These are phyloP conservation scores for Sinocyclocheilus anophthalmus DNA, from an alignment of 2,113 vertebrate genomes.

Conservation along the genomic window DNA sequence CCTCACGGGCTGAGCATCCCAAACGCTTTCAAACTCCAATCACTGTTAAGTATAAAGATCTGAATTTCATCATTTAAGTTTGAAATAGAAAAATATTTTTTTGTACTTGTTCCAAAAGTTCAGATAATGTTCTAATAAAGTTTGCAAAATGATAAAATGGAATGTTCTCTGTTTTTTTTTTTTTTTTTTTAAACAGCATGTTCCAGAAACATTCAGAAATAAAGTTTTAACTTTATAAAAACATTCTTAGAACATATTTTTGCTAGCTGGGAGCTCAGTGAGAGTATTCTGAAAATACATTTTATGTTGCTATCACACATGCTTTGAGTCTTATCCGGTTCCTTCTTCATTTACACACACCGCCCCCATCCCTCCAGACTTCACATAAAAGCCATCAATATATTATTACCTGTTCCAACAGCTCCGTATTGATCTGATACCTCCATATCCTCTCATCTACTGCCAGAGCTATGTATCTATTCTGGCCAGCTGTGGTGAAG, in stretches of 20 bases:
- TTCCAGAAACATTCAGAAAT: too few species aligned
- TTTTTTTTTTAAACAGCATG: too few species aligned
- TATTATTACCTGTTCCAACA: constrained; percentile 31
- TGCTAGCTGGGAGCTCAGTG: too few species aligned
- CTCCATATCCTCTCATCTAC: constrained; percentile 13
- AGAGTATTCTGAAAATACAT: background rate
- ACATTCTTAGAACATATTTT: too few species aligned
- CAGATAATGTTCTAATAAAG: too few species aligned
- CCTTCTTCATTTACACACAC: background rate
- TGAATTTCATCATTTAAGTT: background rate
- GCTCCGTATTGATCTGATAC: background rate
- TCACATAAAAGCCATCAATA: constrained; percentile 5
- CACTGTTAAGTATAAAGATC: background rate
- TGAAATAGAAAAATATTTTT: background rate
- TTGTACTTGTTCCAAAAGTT: too few species aligned
- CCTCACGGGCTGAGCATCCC: background rate
- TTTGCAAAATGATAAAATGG: too few species aligned
- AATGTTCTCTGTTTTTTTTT: too few species aligned
- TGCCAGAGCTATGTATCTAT: background rate
- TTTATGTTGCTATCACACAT: background rate
- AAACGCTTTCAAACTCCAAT: background rate
- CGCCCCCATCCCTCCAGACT: background rate
- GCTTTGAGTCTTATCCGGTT: background rate
- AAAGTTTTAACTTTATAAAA: too few species aligned
- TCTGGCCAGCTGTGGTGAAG: background rate